Percentiles rank a stretch among this genome's conserved stretches.
Evolutionary conservation across 2,888 invertebrate species (phyloP).

Genomic region (Perizoma affinitatum): DNA sequence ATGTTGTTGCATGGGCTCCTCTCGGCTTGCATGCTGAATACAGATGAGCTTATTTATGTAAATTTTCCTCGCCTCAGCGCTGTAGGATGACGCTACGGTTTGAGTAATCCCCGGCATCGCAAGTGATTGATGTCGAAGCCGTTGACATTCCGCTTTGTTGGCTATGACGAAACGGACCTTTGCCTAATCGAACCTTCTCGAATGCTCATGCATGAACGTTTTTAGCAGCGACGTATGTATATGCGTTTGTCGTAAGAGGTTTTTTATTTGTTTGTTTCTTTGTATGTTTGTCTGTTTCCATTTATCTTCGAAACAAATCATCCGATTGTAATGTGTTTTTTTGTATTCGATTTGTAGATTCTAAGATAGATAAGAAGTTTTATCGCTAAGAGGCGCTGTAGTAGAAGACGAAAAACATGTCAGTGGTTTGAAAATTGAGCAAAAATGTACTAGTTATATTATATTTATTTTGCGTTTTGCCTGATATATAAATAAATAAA

Average conservation of each 20-base stretch:
- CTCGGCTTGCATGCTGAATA: constrained; percentile 74
- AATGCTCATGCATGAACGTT: constrained; percentile 8
- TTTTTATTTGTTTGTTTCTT: too few species aligned
- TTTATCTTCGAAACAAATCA: too few species aligned
- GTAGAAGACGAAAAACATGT: too few species aligned
- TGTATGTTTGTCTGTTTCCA: too few species aligned
- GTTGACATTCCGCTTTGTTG: constrained; percentile 64
- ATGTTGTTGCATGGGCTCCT: constrained; percentile 78
- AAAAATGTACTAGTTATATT: neutral
- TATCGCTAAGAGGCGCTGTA: too few species aligned
- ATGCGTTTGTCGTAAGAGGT: too few species aligned
- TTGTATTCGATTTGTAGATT: too few species aligned
- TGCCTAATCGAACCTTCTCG: constrained; percentile 41
- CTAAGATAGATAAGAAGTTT: too few species aligned
- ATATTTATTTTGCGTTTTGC: neutral
- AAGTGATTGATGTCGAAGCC: constrained; percentile 75
- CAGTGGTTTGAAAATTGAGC: neutral
- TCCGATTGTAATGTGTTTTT: too few species aligned
- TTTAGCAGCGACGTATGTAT: neutral
- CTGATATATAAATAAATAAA: too few species aligned
- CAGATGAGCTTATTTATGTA: constrained; percentile 82
- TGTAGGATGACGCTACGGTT: constrained; percentile 66
- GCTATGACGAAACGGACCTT: constrained; percentile 47
- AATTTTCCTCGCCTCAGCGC: constrained; percentile 67
- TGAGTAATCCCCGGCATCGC: constrained; percentile 70